Percentiles rank a stretch among this genome's conserved stretches.
phyloP scores from a whole-genome alignment of 2,888 invertebrate species.

The Eurois occulta region DNA sequence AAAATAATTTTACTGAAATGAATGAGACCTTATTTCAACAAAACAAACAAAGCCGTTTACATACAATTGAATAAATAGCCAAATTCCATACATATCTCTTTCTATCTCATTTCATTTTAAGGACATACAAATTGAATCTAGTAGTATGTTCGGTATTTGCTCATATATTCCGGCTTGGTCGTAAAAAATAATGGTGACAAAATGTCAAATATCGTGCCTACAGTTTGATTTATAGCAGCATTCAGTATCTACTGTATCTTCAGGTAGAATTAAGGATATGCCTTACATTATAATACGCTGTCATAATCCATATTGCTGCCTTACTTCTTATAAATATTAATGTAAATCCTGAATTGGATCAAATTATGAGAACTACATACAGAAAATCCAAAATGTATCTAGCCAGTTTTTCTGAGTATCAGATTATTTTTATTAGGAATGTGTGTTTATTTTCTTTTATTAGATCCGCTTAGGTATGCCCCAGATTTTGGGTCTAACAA shows the following conservation, averaged over 20 bases:
- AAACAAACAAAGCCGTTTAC: conserved; percentile 59
- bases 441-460: conserved; percentile 8
- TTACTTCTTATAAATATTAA: conserved; percentile 31
- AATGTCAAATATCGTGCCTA: conserved; percentile 59
- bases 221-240: conserved; percentile 56
- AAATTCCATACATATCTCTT: conserved; percentile 29
- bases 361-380: neutral
- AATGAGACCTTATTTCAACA: conserved; percentile 11
- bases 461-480: neutral
- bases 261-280: conserved; percentile 46
- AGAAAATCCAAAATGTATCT: neutral
- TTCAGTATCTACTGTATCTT: conserved; percentile 49
- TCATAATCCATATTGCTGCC: conserved; percentile 33
- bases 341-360: neutral
- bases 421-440: neutral
- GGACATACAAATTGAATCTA: conserved; percentile 31
- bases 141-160: conserved; percentile 25
- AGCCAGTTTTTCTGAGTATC: neutral
- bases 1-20: conserved; percentile 26
- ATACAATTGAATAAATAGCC: conserved; percentile 55
- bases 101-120: conserved; percentile 41
- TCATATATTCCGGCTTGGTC: conserved; percentile 30
- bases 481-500: neutral
- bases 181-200: conserved; percentile 60
- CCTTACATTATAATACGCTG: conserved; percentile 34